Evolutionary conservation across 1,140 invertebrate genomes (phyloP).

Genomic region (Calliopsis andreniformis): DNA sequence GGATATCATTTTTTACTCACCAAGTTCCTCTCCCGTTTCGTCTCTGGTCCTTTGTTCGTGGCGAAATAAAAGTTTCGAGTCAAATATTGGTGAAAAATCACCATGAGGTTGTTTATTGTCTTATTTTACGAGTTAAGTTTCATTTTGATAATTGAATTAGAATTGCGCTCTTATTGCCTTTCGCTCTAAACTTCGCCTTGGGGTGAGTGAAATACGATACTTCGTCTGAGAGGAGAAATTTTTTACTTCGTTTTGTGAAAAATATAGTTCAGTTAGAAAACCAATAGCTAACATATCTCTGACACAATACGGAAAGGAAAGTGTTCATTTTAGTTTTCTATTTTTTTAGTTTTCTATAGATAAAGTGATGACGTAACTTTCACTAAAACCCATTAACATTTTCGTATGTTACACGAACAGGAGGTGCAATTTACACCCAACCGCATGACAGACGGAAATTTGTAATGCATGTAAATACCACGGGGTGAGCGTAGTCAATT

Average conservation of each 20-base stretch:
- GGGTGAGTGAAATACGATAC: not conserved
- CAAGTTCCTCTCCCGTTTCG: not conserved
- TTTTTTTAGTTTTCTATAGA: not conserved
- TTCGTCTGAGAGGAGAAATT: not conserved
- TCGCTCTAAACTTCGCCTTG: not conserved
- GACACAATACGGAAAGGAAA: too few species aligned
- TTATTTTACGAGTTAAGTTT: not conserved
- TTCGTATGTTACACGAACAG: not conserved
- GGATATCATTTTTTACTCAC: constrained; percentile 1
- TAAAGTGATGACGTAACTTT: not conserved
- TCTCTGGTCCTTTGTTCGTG: constrained; percentile 11
- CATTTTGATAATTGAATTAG: constrained; percentile 20
- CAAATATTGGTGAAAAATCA: not conserved
- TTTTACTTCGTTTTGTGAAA: not conserved
- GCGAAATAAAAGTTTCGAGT: constrained; percentile 29
- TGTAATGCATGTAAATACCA: constrained; percentile 52
- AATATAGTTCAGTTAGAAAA: not conserved
- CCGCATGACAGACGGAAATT: constrained; percentile 24
- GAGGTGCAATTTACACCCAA: constrained; percentile 24
- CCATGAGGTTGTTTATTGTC: not conserved
- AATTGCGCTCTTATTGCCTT: not conserved
- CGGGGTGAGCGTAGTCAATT: constrained; percentile 29
- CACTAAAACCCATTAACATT: not conserved
- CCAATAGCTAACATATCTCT: too few species aligned
- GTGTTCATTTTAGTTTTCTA: too few species aligned